phyloP scores from a whole-genome alignment of 2,113 vertebrate species.

The Furnarius figulus region DNA sequence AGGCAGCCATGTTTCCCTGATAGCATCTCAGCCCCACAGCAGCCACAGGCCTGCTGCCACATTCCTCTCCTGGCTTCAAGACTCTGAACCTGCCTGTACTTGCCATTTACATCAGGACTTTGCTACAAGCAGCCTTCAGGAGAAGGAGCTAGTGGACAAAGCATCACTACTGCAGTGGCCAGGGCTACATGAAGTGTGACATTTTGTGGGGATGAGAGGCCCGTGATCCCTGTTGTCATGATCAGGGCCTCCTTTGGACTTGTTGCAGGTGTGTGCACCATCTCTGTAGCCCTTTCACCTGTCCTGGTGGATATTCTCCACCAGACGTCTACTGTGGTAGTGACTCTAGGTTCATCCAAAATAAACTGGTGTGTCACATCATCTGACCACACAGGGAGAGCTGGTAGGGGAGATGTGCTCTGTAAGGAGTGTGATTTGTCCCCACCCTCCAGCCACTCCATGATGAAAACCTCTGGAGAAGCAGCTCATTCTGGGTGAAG shows the following conservation, averaged over 20 bases:
- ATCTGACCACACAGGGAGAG: background rate
- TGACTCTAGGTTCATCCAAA: background rate
- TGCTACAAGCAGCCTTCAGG: background rate
- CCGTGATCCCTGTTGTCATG: background rate
- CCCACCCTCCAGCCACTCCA: background rate
- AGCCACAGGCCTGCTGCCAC: background rate
- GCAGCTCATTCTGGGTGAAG: background rate
- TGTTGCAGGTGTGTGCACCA: background rate
- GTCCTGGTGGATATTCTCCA: background rate
- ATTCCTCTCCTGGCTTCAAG: background rate
- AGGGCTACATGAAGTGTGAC: fast-evolving
- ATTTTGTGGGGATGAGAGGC: background rate
- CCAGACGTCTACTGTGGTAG: background rate
- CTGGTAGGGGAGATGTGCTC: background rate
- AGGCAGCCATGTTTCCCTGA: background rate
- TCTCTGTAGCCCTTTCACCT: background rate
- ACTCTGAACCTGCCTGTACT: background rate
- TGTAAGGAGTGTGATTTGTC: background rate
- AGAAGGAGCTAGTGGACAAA: background rate
- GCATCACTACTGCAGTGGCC: fast-evolving
- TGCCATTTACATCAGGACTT: background rate
- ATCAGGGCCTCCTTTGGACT: background rate
- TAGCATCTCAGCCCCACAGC: background rate
- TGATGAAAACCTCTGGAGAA: background rate
- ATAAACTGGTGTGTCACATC: background rate